phyloP scores from a whole-genome alignment of 2,113 vertebrate genomes.

The Lonchura striata region DNA sequence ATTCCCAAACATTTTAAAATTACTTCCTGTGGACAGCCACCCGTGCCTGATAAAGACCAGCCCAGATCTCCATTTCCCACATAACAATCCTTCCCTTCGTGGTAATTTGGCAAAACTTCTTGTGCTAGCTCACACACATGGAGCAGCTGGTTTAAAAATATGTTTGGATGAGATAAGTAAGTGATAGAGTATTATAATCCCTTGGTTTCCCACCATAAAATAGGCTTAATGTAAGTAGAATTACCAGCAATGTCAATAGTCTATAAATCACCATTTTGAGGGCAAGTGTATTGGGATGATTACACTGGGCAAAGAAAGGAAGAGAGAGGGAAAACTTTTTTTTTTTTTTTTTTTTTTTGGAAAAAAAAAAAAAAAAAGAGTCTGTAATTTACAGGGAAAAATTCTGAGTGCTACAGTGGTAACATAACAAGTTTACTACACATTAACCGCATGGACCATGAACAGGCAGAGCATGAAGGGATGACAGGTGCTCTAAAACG shows the following conservation, averaged over 20 bases:
- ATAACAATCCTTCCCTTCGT: accelerated
- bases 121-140: neutral
- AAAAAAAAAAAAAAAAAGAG: too few species aligned
- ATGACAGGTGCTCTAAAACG: neutral
- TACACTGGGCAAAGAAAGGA: neutral
- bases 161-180: neutral
- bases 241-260: neutral
- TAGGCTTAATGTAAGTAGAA: neutral
- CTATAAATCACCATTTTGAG: neutral
- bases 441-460: neutral
- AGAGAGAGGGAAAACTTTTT: neutral
- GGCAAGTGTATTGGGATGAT: neutral
- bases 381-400: neutral
- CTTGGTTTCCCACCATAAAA: neutral
- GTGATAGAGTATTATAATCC: neutral
- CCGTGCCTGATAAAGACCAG: neutral
- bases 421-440: neutral
- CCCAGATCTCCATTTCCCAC: too few species aligned
- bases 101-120: neutral
- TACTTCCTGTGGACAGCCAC: neutral
- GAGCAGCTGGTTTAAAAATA: neutral
- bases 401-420: neutral
- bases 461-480: neutral
- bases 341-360: too few species aligned
- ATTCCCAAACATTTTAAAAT: neutral